Evolutionary conservation across 2,113 vertebrate genomes (phyloP).

Genomic region (Oxyruncus cristatus): DNA sequence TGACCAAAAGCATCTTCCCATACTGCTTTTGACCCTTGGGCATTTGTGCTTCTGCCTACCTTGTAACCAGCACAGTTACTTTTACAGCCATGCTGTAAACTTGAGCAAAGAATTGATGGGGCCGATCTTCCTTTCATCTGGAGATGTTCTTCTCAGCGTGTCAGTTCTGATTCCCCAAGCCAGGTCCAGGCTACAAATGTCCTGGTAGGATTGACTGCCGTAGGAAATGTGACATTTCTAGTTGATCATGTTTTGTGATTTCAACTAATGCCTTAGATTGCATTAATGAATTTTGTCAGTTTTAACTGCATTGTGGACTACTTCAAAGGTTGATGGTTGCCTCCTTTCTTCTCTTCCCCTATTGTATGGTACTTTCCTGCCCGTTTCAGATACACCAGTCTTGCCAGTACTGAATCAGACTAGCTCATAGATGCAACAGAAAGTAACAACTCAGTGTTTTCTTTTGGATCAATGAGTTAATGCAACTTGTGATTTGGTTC

Average conservation of each 20-base stretch:
- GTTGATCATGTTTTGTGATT: background rate
- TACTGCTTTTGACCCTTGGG: background rate
- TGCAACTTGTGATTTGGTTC: background rate
- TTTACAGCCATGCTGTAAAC: background rate
- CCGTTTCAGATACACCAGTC: accelerated
- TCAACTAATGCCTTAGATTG: background rate
- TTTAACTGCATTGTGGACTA: background rate
- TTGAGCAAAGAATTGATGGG: background rate
- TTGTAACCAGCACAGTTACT: background rate
- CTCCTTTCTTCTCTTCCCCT: background rate
- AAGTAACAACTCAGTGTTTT: background rate
- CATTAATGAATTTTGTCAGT: background rate
- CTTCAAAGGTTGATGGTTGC: background rate
- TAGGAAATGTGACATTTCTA: background rate
- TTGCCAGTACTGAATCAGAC: background rate
- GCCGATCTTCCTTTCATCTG: background rate
- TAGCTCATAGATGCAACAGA: background rate
- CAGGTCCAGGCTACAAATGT: background rate
- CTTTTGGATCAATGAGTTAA: background rate
- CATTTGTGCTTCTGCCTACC: background rate
- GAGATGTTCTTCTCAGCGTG: background rate
- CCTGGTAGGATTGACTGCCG: background rate
- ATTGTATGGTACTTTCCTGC: background rate
- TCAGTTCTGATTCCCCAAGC: background rate
- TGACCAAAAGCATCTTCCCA: background rate